Base-by-base conservation (phyloP, 2,113 vertebrate species). In the Podarcis cretensis region DNA sequence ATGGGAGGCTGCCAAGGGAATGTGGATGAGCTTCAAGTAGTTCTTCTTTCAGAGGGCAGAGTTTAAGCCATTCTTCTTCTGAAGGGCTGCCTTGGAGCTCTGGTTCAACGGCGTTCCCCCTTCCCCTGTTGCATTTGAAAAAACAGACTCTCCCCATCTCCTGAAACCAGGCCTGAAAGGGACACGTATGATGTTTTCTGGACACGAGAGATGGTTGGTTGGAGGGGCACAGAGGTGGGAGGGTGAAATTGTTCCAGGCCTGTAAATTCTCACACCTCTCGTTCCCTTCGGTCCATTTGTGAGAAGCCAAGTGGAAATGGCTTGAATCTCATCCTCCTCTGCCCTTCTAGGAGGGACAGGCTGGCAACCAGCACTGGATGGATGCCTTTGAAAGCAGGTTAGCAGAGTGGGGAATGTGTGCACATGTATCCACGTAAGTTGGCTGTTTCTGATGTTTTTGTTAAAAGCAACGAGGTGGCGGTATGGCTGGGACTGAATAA, bases 41-140 rank as follows among this genome's bases (percentile, higher is more conserved):
- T 88, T 57, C 86, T 91, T 79, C 86, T 25, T 80, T 91, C 83
- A 57, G 91, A 92, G 91, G 93, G 91, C 91, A 94, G 86, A 87
- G 80, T 37, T 90, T 35, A 83, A 84, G 87, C 9, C 48, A 54
- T 54, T 54, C 48, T 54, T 54, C 48, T 54, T 54, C 48, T 54
- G 48, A 9, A 54, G 48, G 48, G 48, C 30, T 30, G 0, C 4
- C 0, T 2, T 77, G 0, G 73, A 0, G 37, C 87, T 2, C 10
- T 0, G 1, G 86, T 32, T 27, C 30, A 3, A 48, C 2, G 43
- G 0, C 35, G 57, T 23, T 1, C 27, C 6, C 6, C 8, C 10
- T 48, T 3, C 59, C 20, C 25, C 23, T 13, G 66, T 35, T 21
- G 23, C 13, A 30, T 35, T 77, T 43, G 81, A 10, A 18, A 77